Base-by-base conservation (phyloP, 1,140 invertebrate species). In the Chionoecetes opilio region DNA sequence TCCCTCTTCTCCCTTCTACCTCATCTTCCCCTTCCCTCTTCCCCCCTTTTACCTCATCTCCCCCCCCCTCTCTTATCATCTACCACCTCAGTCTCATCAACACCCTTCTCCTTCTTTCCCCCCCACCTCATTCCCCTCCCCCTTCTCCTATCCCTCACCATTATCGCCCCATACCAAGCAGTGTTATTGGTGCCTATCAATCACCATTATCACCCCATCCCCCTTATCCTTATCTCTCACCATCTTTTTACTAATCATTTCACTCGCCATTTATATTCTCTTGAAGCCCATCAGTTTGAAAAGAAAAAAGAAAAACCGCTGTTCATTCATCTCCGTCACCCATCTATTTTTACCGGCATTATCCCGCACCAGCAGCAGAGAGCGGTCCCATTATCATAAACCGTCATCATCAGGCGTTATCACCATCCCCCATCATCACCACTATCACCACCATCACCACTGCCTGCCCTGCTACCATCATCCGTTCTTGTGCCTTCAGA, bases 231-330 rank as follows among this genome's bases (percentile, higher is more conserved):
- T 75, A 75, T 75, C 63, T 75, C 63, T 75, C 63, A 75, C 63
- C 63, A 75, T 75, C 63, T 75, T 46, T 46, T 75, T 75, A 75
- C 63, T 75, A 75, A 75, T 75, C 63, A 75, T 75, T 75, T 75
- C 63, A 75, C 63, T 75, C 63, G 8, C 6, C 63, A 75, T 75
- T 75, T 75, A n/a, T 75, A 75, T 75, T n/a, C 63, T 26, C 63
- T 75, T n/a, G n/a, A 75, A 75, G 0, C 21, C 63, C 63, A 75
- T 75, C 63, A 75, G 21, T 75, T 75, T n/a, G n/a, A n/a, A n/a
- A n/a, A n/a, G n/a, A n/a, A n/a, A n/a, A n/a, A n/a, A n/a, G n/a
- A 75, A 75, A n/a, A 26, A 21, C 21, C 21, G 21, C n/a, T 26
- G 21, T n/a, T 75, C 63, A 75, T n/a, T 75, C 63, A 75, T 75